Conservation (phyloP, 2,888 invertebrate species). For the Bombylius discolor region DNA sequence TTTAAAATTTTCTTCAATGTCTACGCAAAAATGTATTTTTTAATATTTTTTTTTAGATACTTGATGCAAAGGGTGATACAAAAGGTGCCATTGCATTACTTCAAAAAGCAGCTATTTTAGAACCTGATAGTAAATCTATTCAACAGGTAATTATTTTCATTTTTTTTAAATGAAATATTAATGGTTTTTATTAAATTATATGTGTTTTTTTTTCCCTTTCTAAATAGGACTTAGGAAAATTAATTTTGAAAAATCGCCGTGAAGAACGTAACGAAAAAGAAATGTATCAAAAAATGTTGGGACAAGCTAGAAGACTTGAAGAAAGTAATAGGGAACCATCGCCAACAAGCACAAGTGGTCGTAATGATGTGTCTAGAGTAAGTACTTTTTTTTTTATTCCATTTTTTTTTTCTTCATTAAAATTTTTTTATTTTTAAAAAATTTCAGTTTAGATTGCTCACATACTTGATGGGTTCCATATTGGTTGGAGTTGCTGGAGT, state of each 20-base stretch:
- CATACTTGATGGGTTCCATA: constrained; percentile 48
- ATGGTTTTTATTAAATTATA: neutral
- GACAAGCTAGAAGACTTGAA: constrained; percentile 37
- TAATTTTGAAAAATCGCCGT: constrained; percentile 43
- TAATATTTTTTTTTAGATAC: constrained; percentile 38
- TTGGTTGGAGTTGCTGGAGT: constrained; percentile 60
- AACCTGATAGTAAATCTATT: constrained; percentile 50
- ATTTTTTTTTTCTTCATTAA: neutral
- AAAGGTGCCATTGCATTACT: constrained; percentile 54
- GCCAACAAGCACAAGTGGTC: constrained; percentile 11
- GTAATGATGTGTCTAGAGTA: constrained; percentile 32
- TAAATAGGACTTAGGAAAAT: constrained; percentile 39
- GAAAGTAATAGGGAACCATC: constrained; percentile 22
- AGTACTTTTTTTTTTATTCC: neutral
- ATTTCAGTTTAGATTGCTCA: constrained; percentile 32
- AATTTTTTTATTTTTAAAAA: constrained; percentile 1
- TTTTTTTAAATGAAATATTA: neutral
- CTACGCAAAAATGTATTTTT: too few species aligned
- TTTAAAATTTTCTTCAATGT: too few species aligned
- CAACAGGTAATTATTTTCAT: constrained; percentile 27
- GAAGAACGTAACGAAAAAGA: constrained; percentile 48
- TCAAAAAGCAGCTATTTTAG: constrained; percentile 47
- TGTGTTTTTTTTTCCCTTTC: neutral
- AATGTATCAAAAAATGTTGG: constrained; percentile 56
- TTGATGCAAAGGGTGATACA: constrained; percentile 54